A percentile compares a stretch with the other conserved stretches of the same genome.
phyloP scores from a whole-genome alignment of 2,888 invertebrate species.

The Watsonalla binaria region DNA sequence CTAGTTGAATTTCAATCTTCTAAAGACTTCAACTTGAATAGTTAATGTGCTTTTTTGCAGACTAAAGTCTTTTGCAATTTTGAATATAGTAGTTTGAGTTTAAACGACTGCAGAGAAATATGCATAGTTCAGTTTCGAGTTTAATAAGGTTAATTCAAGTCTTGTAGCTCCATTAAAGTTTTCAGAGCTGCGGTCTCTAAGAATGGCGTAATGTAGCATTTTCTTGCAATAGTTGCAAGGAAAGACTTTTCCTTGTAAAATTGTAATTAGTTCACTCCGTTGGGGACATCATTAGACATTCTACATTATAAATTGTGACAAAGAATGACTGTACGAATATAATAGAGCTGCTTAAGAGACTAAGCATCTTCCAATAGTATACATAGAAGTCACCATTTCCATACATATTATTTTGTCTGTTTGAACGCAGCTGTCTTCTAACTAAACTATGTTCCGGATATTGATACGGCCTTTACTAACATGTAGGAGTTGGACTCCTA shows the following conservation, averaged over 20 bases:
- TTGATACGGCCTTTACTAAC: too few species aligned
- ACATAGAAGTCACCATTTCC: too few species aligned
- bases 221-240: background rate
- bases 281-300: background rate
- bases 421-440: too few species aligned
- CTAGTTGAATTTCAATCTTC: constrained; percentile 40
- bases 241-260: background rate
- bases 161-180: constrained; percentile 4
- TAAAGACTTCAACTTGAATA: constrained; percentile 29
- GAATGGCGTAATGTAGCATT: background rate
- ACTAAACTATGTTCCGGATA: too few species aligned
- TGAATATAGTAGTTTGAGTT: background rate
- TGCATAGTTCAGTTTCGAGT: constrained; percentile 21
- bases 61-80: background rate
- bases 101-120: constrained; percentile 22
- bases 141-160: constrained; percentile 29
- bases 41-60: constrained; percentile 5
- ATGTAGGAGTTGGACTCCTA: too few species aligned
- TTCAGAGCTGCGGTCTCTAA: background rate
- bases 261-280: background rate
- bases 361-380: too few species aligned
- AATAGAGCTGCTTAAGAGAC: too few species aligned
- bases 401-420: too few species aligned
- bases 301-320: background rate
- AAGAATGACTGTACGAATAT: too few species aligned